Evolutionary conservation across 1,140 invertebrate species (phyloP).

Genomic region (Coelopa frigida): DNA sequence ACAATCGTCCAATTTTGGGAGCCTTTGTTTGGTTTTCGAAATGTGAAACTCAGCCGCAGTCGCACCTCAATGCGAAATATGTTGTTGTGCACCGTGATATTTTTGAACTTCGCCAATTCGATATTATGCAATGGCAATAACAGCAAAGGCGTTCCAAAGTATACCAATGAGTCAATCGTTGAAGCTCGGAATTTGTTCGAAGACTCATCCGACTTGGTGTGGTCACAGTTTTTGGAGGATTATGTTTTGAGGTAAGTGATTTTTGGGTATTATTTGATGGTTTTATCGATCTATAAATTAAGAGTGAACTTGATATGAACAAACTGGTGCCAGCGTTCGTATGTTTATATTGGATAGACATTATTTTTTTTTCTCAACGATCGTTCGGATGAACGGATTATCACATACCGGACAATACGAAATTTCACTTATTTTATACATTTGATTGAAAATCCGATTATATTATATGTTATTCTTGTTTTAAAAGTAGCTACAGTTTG

Average conservation of each 20-base stretch:
- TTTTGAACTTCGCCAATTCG: slow-evolving; percentile 10
- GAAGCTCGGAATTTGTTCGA: slow-evolving; percentile 8
- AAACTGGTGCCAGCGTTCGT: not conserved
- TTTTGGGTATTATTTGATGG: not conserved
- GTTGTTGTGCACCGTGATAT: slow-evolving; percentile 6
- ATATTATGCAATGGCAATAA: slow-evolving; percentile 12
- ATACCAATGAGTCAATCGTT: slow-evolving; percentile 30
- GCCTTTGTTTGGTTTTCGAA: no score
- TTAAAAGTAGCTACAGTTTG: no score
- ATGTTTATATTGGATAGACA: not conserved
- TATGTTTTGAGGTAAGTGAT: slow-evolving; percentile 34
- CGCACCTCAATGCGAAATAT: no score
- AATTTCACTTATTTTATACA: not conserved
- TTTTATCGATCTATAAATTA: not conserved
- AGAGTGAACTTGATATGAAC: not conserved
- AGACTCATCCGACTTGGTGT: slow-evolving; percentile 19
- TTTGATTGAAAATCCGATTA: no score
- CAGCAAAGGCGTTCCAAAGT: slow-evolving; percentile 17
- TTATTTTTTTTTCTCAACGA: not conserved
- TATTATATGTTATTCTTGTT: no score
- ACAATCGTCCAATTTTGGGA: no score
- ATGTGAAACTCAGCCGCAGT: no score
- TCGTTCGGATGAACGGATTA: no score
- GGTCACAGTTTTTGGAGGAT: slow-evolving; percentile 43
- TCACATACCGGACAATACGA: no score